phyloP scores from a whole-genome alignment of 1,140 invertebrate genomes.

The Octopus bimaculoides region DNA sequence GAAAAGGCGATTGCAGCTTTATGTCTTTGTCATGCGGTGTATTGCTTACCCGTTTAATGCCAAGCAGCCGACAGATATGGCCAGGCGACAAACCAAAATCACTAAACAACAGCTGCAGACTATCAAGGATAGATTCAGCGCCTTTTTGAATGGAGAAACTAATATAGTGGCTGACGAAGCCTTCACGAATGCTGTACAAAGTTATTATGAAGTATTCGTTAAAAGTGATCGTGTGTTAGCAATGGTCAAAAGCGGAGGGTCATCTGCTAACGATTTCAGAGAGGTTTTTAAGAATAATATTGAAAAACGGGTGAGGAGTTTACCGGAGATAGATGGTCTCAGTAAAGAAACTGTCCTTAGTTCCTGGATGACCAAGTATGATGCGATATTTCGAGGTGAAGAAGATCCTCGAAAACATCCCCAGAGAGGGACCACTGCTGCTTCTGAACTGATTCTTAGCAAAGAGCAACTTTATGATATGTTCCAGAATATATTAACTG shows the following conservation, averaged over 20 bases:
- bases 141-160: conserved; percentile 76
- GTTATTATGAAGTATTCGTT: conserved; percentile 95
- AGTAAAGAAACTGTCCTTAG: conserved; percentile 99
- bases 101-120: conserved; percentile 94
- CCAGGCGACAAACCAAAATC: conserved; percentile 71
- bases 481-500: conserved; percentile 97
- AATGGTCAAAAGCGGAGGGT: conserved; percentile 96
- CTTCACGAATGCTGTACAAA: conserved; percentile 97
- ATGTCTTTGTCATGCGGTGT: conserved; percentile 97
- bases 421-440: conserved; percentile 52
- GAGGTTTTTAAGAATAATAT: conserved; percentile 97
- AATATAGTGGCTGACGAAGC: conserved; percentile 96
- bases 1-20: conserved; percentile 75
- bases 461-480: conserved; percentile 86
- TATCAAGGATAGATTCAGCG: conserved; percentile 92
- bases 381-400: conserved; percentile 93
- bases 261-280: conserved; percentile 96
- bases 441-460: conserved; percentile 57
- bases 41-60: conserved; percentile 99
- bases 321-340: conserved; percentile 98
- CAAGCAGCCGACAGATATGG: conserved; percentile 98
- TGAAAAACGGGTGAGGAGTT: conserved; percentile 91
- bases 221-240: conserved; percentile 92
- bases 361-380: conserved; percentile 99
- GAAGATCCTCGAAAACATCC: conserved; percentile 57